A percentile compares a stretch with the other conserved stretches of the same genome.
These are phyloP conservation scores for Onchidella celtica DNA, from an alignment of 2,888 invertebrate species.

Conservation along the genomic window DNA sequence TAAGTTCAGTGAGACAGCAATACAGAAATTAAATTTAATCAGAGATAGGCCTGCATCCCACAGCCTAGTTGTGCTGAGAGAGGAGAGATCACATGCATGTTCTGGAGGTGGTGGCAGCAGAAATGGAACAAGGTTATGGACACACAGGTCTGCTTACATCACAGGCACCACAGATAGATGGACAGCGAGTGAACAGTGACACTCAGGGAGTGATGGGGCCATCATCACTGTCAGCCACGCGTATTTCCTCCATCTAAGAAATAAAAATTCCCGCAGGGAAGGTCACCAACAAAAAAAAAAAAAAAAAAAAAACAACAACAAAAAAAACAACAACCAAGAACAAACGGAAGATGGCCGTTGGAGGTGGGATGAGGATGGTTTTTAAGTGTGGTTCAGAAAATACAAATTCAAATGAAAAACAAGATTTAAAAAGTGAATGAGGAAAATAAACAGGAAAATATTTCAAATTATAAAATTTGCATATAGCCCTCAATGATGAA, in stretches of 20 bases:
- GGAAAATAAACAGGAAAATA: not conserved
- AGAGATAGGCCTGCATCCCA: too few species aligned
- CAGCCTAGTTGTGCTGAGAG: too few species aligned
- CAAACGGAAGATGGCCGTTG: too few species aligned
- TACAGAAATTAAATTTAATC: too few species aligned
- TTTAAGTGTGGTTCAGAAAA: too few species aligned
- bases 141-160: conserved; percentile 31
- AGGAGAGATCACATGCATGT: too few species aligned
- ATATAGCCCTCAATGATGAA: not conserved
- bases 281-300: not conserved
- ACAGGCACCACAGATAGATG: conserved; percentile 4
- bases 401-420: too few species aligned
- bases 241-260: conserved; percentile 42
- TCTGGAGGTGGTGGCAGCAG: too few species aligned
- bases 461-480: not conserved
- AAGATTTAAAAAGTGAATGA: not conserved
- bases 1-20: too few species aligned
- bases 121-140: too few species aligned
- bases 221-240: conserved; percentile 30
- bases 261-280: conserved; percentile 2
- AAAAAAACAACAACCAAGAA: not conserved
- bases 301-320: not conserved
- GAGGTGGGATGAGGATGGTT: too few species aligned
- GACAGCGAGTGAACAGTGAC: not conserved
- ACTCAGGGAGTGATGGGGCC: conserved; percentile 39